Conservation (phyloP, 35 echinoderm and acorn worm species). For the Patiria miniata region DNA sequence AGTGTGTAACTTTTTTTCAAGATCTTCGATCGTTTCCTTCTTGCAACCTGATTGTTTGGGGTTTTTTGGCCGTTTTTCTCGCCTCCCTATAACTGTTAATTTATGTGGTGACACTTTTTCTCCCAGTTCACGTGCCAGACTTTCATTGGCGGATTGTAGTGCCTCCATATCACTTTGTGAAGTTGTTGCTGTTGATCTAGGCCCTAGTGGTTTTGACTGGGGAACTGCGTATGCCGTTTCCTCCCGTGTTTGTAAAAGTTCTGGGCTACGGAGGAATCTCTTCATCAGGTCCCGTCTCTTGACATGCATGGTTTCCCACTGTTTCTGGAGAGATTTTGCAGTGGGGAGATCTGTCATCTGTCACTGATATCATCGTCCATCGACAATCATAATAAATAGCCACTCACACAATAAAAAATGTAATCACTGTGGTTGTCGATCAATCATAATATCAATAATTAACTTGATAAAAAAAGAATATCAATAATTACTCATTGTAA, state of each 20-base stretch:
- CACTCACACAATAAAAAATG: too few relatives aligned
- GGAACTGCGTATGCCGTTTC: too few relatives aligned
- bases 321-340: neutral
- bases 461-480: neutral
- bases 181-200: neutral
- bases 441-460: neutral
- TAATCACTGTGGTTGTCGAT: too few relatives aligned
- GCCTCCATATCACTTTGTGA: neutral
- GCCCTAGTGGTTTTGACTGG: neutral
- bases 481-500: neutral
- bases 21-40: neutral
- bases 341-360: too few relatives aligned
- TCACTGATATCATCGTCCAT: neutral
- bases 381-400: neutral
- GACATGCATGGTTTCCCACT: slow-evolving; percentile 6
- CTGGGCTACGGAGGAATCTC: neutral
- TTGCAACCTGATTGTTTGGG: neutral
- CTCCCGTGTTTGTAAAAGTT: neutral
- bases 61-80: slow-evolving; percentile 1
- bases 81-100: neutral
- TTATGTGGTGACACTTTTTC: slow-evolving; percentile 1
- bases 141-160: slow-evolving; percentile 11
- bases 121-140: neutral
- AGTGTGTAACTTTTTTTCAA: neutral
- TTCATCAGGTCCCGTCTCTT: neutral